These are phyloP conservation scores for Lepilemur ruficaudatus DNA, from an alignment of 2,797 vertebrate genomes.

Conservation along the genomic window DNA sequence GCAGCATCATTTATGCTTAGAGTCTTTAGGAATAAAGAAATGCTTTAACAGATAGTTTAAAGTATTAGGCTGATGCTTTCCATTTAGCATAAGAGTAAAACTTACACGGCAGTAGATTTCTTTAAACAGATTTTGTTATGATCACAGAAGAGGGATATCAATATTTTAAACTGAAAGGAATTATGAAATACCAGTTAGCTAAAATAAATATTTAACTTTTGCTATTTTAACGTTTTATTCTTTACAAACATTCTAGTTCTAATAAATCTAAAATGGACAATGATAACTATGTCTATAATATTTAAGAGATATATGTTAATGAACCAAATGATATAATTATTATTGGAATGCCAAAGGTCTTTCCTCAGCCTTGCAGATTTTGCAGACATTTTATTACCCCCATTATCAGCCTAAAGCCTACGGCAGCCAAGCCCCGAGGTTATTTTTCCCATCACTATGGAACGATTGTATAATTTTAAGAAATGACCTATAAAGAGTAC, in stretches of 20 bases:
- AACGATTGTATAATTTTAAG: neutral
- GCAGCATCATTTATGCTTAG: neutral
- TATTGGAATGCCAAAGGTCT: neutral
- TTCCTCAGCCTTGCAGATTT: neutral
- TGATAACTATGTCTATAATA: conserved; percentile 19
- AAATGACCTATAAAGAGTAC: neutral
- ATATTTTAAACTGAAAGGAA: conserved; percentile 37
- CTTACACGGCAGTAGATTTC: neutral
- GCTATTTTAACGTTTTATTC: neutral
- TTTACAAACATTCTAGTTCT: neutral
- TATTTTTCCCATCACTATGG: neutral
- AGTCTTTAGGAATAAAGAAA: conserved; percentile 16
- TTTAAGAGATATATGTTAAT: neutral
- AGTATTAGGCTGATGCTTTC: neutral
- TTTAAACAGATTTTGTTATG: conserved; percentile 23
- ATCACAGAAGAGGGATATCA: neutral
- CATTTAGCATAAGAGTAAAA: neutral
- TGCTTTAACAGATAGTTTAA: neutral
- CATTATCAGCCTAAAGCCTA: neutral
- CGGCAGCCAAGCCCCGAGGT: neutral
- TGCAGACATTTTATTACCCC: neutral
- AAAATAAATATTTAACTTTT: conserved; percentile 37
- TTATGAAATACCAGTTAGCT: neutral
- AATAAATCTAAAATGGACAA: conserved; percentile 24
- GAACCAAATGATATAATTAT: neutral